A percentile compares a stretch with the other conserved stretches of the same genome.
Evolutionary conservation across 2,888 invertebrate genomes (phyloP).

Genomic region (Melitaea athalia): DNA sequence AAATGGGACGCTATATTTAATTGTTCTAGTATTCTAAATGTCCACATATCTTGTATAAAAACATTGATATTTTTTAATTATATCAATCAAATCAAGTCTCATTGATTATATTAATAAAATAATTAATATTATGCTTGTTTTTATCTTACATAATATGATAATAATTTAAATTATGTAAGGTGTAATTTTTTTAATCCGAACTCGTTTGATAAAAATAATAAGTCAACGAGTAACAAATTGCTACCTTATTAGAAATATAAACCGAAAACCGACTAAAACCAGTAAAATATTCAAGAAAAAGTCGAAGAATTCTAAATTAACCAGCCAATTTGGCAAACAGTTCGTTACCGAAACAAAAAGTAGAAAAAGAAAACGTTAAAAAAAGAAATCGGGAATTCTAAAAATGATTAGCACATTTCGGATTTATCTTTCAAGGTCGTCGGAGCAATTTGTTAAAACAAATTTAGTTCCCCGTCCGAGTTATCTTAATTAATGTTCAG

Average conservation of each 20-base stretch:
- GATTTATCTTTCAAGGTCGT: slow-evolving; percentile 47
- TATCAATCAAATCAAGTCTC: too few species aligned
- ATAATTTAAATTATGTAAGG: too few species aligned
- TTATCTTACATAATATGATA: too few species aligned
- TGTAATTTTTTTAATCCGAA: not conserved
- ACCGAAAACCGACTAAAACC: not conserved
- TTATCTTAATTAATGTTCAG: slow-evolving; percentile 58
- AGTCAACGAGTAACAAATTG: not conserved
- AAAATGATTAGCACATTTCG: slow-evolving; percentile 42
- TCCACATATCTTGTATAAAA: too few species aligned
- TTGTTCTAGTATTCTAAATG: too few species aligned
- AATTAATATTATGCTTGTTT: too few species aligned
- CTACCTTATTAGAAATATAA: too few species aligned
- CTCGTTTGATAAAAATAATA: not conserved
- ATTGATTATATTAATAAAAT: too few species aligned
- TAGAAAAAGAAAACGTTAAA: slow-evolving; percentile 17
- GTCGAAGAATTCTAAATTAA: slow-evolving; percentile 23
- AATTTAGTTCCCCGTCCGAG: slow-evolving; percentile 52
- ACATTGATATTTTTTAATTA: too few species aligned
- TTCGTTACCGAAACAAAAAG: slow-evolving; percentile 27
- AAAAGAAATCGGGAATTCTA: slow-evolving; percentile 29
- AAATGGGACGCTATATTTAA: too few species aligned
- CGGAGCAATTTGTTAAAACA: slow-evolving; percentile 54
- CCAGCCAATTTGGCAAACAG: slow-evolving; percentile 27
- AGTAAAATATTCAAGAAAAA: not conserved